phyloP scores from a whole-genome alignment of 2,888 invertebrate species.

The Ormia ochracea region DNA sequence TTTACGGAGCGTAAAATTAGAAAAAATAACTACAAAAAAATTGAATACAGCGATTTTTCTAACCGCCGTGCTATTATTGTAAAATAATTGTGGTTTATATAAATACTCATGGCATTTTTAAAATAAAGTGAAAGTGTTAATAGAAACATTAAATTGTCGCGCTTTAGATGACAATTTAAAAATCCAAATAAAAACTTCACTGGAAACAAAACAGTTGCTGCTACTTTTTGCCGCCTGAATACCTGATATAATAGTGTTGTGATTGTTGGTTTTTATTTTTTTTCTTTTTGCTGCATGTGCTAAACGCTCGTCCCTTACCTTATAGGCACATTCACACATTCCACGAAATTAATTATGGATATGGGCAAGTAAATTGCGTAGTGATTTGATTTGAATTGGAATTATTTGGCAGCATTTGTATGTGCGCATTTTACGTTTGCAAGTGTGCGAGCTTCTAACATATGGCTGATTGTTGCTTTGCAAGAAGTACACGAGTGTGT shows the following conservation, averaged over 20 bases:
- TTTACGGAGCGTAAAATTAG: slow-evolving; percentile 53
- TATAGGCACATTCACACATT: neutral
- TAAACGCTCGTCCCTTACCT: slow-evolving; percentile 36
- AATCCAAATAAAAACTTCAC: neutral
- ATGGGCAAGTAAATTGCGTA: neutral
- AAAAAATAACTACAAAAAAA: neutral
- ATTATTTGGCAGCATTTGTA: neutral
- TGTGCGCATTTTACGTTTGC: neutral
- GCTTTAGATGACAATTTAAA: slow-evolving; percentile 27
- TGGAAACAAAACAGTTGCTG: neutral
- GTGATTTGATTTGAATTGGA: slow-evolving; percentile 5
- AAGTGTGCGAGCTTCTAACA: slow-evolving; percentile 7
- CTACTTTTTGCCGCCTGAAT: slow-evolving; percentile 48
- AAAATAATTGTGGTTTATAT: slow-evolving; percentile 30
- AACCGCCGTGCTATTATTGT: neutral
- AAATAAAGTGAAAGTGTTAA: slow-evolving; percentile 58
- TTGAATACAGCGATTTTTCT: slow-evolving; percentile 5
- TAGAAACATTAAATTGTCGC: slow-evolving; percentile 7
- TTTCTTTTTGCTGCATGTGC: neutral
- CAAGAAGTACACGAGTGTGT: neutral
- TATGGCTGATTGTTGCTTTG: slow-evolving; percentile 27
- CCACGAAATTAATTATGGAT: neutral
- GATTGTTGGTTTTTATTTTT: slow-evolving; percentile 1
- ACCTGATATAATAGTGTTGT: slow-evolving; percentile 14
- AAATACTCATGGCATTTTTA: neutral